phyloP scores from a whole-genome alignment of 2,113 vertebrate species.

The Epinephelus lanceolatus region DNA sequence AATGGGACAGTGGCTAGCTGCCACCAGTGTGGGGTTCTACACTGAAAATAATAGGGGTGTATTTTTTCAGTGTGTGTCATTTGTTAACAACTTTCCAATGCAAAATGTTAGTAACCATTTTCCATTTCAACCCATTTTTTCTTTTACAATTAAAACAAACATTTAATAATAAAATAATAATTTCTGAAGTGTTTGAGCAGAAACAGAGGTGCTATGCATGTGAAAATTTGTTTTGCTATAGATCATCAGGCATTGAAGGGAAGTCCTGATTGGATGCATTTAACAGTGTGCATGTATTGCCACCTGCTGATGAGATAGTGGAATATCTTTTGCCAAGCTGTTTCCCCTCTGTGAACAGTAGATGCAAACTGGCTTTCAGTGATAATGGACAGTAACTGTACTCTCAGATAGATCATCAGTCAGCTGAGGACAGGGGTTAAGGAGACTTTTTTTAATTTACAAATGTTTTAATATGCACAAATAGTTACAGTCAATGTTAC shows the following conservation, averaged over 20 bases:
- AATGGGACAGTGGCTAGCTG: too few relatives aligned
- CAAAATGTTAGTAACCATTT: too few relatives aligned
- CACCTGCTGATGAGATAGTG: constrained; percentile 11
- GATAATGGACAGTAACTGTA: background rate
- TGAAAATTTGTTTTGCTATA: background rate
- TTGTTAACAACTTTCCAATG: too few relatives aligned
- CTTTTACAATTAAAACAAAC: too few relatives aligned
- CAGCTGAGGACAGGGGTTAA: background rate
- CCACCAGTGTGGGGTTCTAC: too few relatives aligned
- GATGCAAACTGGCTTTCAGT: background rate
- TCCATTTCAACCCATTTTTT: too few relatives aligned
- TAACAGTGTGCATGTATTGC: background rate
- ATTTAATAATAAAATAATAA: too few relatives aligned
- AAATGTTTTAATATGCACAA: too few relatives aligned
- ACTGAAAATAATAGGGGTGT: too few relatives aligned
- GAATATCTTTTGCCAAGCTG: background rate
- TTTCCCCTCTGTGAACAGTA: background rate
- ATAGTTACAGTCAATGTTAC: too few relatives aligned
- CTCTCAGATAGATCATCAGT: background rate
- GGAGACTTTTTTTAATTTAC: background rate
- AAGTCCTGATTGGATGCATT: background rate
- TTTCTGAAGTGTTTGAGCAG: background rate
- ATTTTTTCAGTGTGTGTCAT: too few relatives aligned
- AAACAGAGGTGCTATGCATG: background rate
- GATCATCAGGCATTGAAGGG: background rate